phyloP scores from a whole-genome alignment of 1,140 invertebrate species.

The Neodiprion virginianus region DNA sequence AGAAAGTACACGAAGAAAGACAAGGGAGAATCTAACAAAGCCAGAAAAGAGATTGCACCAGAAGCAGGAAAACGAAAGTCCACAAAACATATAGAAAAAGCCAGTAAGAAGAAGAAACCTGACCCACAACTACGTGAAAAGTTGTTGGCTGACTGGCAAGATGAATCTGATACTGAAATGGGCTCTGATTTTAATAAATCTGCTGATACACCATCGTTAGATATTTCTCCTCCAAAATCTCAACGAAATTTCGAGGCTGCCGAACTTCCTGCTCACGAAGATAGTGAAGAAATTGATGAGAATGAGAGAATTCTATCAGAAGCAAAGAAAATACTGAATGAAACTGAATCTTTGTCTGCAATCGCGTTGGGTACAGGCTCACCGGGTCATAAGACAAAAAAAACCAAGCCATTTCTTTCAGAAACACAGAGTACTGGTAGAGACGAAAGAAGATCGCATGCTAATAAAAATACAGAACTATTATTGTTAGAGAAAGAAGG shows the following conservation, averaged over 20 bases:
- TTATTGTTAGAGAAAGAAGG: background rate
- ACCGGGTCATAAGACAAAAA: background rate
- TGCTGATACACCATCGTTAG: slow-evolving; percentile 15
- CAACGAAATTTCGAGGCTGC: slow-evolving; percentile 16
- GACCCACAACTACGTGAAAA: slow-evolving; percentile 54
- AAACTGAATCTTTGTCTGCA: slow-evolving; percentile 38
- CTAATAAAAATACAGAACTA: background rate
- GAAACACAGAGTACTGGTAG: background rate
- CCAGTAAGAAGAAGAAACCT: slow-evolving; percentile 48
- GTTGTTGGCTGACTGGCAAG: slow-evolving; percentile 59
- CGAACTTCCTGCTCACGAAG: slow-evolving; percentile 18
- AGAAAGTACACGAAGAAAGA: slow-evolving; percentile 55
- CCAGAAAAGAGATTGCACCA: slow-evolving; percentile 32
- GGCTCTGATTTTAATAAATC: slow-evolving; percentile 31
- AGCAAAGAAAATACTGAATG: slow-evolving; percentile 49
- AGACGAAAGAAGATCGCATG: background rate
- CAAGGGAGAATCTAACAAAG: slow-evolving; percentile 39
- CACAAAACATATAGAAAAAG: slow-evolving; percentile 44
- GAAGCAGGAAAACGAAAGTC: slow-evolving; percentile 50
- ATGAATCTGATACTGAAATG: slow-evolving; percentile 47
- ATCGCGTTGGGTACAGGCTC: background rate
- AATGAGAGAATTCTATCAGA: slow-evolving; percentile 39
- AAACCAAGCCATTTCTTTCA: background rate
- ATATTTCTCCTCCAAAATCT: slow-evolving; percentile 20
- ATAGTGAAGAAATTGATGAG: slow-evolving; percentile 29